Base-by-base conservation (phyloP, 2,888 invertebrate species). In the Shargacucullia verbasci region DNA sequence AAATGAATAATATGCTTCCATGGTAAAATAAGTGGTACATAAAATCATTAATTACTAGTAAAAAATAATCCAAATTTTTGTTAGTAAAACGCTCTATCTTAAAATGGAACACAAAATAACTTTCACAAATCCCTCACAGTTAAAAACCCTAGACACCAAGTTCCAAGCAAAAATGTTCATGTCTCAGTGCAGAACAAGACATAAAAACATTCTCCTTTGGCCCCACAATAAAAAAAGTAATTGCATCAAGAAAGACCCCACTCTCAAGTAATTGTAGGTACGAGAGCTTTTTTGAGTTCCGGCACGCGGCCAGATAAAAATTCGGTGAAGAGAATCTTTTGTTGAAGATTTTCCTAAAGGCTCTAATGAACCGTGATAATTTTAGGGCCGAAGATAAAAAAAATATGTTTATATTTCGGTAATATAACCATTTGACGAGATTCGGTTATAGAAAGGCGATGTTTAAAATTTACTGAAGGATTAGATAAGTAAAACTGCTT, bases 291-390 rank as follows among this genome's bases (percentile, higher is more conserved):
- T 65, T 70, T 57, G 56, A 65, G 64, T 68, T 63, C 58, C 76
- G 68, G 61, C 54, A 47, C 45, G 56, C 44, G 50, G 50, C 67
- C 60, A 55, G 44, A 29, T 65, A 68, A 64, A 73, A 64, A 65
- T 2, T 50, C 14, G 38, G 37, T 27, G 35, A 20, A 37, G 33
- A 35, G 60, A 25, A 57, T 43, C 58, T 59, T 70, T 75, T 73
- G 68, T 71, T 57, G 48, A 20, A 63, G 59, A 68, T 68, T 68
- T 61, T 65, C 45, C 20, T 71, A 66, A 76, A 73, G 69, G 54
- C 43, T 62, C 60, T 76, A 76, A 73, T 76, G 75, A 75, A 71
- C 63, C 73, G 38, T 69, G 59, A 57, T 41, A 50, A 54, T 57
- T 46, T 25, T 52, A 44, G 44, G 47, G 55, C 37, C 14, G 34